Conservation (phyloP, 2,797 vertebrate species). For the Parambassis ranga region DNA sequence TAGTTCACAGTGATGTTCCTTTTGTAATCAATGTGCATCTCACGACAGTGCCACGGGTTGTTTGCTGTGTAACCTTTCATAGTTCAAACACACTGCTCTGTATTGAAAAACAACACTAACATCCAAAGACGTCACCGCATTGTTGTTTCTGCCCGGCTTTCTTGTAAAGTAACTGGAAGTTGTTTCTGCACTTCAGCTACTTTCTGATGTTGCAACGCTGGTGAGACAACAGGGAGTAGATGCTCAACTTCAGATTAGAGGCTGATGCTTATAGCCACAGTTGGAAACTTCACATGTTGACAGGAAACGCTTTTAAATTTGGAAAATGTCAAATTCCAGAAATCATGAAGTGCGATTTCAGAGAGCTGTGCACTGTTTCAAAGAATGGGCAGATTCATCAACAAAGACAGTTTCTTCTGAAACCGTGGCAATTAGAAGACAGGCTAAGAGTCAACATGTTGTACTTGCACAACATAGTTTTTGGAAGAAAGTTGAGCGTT, state of each 20-base stretch:
- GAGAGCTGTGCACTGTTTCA: conserved; percentile 12
- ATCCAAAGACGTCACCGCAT: conserved; percentile 6
- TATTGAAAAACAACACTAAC: conserved; percentile 25
- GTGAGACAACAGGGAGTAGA: conserved; percentile 41
- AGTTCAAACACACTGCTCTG: conserved; percentile 18
- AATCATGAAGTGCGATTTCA: conserved; percentile 45
- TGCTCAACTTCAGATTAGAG: conserved; percentile 42
- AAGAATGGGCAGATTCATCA: conserved; percentile 6
- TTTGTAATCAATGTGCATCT: conserved; percentile 32
- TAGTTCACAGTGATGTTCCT: conserved; percentile 2
- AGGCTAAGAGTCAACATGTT: background rate
- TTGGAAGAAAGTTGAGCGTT: background rate
- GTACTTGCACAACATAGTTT: background rate
- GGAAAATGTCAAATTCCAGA: conserved; percentile 35
- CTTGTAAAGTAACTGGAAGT: conserved; percentile 17
- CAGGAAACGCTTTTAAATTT: conserved; percentile 33
- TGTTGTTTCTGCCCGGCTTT: conserved; percentile 24
- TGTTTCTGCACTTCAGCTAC: conserved; percentile 37
- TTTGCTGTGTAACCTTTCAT: conserved; percentile 30
- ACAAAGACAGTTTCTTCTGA: conserved; percentile 2
- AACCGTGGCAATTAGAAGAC: background rate
- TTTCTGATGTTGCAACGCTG: conserved; percentile 37
- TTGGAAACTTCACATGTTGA: conserved; percentile 34
- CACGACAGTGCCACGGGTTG: conserved; percentile 3
- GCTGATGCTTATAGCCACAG: conserved; percentile 20